Base-by-base conservation (phyloP, 2,888 invertebrate genomes). In the Agonum fuliginosum region DNA sequence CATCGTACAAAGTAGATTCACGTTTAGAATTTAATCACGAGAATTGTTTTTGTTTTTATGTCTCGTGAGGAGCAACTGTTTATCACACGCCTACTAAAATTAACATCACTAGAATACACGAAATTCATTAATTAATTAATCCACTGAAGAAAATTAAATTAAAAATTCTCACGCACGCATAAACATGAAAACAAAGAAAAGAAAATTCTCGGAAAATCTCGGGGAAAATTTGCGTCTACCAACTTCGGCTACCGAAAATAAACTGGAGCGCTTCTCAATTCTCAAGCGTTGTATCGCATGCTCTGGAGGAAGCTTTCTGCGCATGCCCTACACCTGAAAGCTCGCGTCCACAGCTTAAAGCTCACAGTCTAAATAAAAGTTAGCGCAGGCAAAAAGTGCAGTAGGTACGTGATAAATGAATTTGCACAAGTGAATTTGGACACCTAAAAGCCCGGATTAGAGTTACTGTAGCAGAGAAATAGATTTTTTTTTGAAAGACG, bases 31-130 rank as follows among this genome's bases (percentile, higher is more conserved):
- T 73, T 73, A 73, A 73, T 62, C 51, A 27, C 58, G 73, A 62
- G 62, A 73, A 73, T 62, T 48, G 73, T 62, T 73, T 73, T 73
- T 72, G 43, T 41, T 43, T 48, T 48, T 70, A 12, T 17, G 17
- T 46, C 8, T 14, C 20, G 37, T 54, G 51, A 37, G 34, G 34
- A 12, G 34, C 54, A 54, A 58, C 34, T 22, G 51, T 54, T 54
- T 54, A 72, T 72, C 43, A 73, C 62, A 58, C 62, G 48, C 24
- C 41, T 73, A 43, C 41, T 37, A 43, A n/a, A 58, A 62, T 73
- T 51, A 72, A 3, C 12, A 30, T 72, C 43, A 73, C 58, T 41
- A 20, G 19, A 17, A 51, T 14, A 51, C 4, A 51, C 22, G 5
- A 27, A 51, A 71, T 37, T 46, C 8, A 71, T 51, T 51, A 70